phyloP scores from a whole-genome alignment of 1,140 invertebrate genomes.

The Zaprionus capensis region DNA sequence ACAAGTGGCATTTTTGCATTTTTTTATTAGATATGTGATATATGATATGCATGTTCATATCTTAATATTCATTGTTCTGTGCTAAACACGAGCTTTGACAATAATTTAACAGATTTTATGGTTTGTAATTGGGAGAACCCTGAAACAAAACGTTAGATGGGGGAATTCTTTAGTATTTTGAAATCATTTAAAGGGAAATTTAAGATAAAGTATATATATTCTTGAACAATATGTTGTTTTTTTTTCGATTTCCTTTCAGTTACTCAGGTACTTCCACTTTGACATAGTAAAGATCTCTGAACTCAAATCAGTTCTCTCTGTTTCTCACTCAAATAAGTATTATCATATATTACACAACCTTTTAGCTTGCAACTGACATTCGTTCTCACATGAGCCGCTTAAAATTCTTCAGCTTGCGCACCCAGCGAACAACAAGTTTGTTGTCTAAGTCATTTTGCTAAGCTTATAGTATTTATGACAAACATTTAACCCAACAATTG shows the following conservation, averaged over 20 bases:
- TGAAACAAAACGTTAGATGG: not conserved
- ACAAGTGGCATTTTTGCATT: conserved; percentile 41
- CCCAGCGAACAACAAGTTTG: conserved; percentile 20
- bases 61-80: not conserved
- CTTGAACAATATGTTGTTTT: not conserved
- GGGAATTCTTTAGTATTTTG: not conserved
- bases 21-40: conserved; percentile 22
- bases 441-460: conserved; percentile 40
- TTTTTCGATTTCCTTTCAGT: not conserved
- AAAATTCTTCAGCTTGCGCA: conserved; percentile 5
- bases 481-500: conserved; percentile 10
- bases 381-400: not conserved
- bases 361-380: not conserved
- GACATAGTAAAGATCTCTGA: not conserved
- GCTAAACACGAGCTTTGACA: conserved; percentile 1
- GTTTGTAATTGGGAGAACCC: not conserved
- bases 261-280: not conserved
- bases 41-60: not conserved
- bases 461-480: conserved; percentile 24
- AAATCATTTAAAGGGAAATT: not conserved
- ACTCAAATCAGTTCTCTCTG: not conserved
- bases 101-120: not conserved
- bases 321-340: not conserved
- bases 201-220: not conserved
- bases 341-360: not conserved